phyloP scores from a whole-genome alignment of 1,140 invertebrate species.

The Scaptomyza pallida region DNA sequence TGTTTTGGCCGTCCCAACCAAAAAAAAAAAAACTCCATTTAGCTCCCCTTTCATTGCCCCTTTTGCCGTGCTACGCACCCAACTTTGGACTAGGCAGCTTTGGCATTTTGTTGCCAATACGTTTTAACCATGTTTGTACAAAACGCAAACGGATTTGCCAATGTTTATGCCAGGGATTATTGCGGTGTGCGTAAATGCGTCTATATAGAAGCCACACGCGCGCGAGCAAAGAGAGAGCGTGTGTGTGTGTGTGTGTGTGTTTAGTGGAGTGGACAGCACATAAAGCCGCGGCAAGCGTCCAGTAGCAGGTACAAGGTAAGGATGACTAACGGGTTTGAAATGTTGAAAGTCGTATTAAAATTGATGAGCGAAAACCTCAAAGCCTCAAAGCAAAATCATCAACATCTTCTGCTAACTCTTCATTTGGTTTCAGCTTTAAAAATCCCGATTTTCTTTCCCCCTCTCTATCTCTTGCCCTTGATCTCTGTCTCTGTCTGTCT shows the following conservation, averaged over 20 bases:
- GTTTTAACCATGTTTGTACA: conserved; percentile 81
- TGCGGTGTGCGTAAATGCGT: conserved; percentile 78
- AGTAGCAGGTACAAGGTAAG: too few species aligned
- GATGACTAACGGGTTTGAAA: conserved; percentile 39
- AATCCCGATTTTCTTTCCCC: conserved; percentile 8
- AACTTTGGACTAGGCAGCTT: conserved; percentile 27
- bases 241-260: conserved; percentile 41
- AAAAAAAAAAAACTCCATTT: conserved; percentile 2
- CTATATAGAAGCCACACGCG: conserved; percentile 36
- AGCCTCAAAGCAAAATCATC: conserved; percentile 15
- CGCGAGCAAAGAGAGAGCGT: too few species aligned
- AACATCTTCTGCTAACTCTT: not conserved
- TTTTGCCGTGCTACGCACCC: not conserved
- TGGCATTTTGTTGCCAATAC: conserved; percentile 77
- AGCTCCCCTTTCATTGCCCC: not conserved
- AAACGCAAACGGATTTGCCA: conserved; percentile 82
- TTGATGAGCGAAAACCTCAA: conserved; percentile 33
- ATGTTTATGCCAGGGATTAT: conserved; percentile 81
- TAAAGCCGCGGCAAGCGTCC: conserved; percentile 55
- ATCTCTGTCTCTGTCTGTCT: too few species aligned
- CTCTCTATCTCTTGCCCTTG: too few species aligned
- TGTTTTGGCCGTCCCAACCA: conserved; percentile 22
- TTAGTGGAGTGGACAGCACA: conserved; percentile 60
- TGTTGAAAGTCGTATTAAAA: conserved; percentile 33
- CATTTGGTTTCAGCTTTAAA: conserved; percentile 16